These are phyloP conservation scores for Sebastes itinus DNA, from an alignment of 2,797 vertebrate species.

Conservation along the genomic window DNA sequence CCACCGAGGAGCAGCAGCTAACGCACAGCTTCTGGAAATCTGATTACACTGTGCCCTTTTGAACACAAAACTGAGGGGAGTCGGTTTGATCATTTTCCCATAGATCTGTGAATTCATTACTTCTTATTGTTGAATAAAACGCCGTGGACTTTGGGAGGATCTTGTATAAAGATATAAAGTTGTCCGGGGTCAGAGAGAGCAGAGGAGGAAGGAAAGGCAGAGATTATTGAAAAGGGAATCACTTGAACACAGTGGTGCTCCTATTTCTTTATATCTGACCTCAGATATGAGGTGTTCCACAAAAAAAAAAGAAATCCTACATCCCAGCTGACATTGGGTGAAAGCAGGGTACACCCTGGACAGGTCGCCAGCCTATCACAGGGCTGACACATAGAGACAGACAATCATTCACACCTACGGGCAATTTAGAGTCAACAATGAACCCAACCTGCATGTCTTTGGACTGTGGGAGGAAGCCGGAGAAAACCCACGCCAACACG, in stretches of 20 bases:
- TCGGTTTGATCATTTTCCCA: neutral
- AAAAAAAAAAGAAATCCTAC: neutral
- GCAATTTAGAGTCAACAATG: no score
- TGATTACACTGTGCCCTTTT: slow-evolving; percentile 7
- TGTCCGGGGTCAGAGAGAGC: neutral
- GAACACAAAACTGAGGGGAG: neutral
- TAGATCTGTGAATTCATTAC: slow-evolving; percentile 3
- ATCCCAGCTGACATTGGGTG: no score
- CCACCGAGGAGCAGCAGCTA: neutral
- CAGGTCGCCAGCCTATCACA: no score
- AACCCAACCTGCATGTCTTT: no score
- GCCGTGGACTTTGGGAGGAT: neutral
- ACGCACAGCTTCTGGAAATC: neutral
- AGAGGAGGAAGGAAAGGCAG: neutral
- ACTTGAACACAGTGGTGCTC: neutral
- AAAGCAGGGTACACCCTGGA: no score
- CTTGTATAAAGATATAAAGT: neutral
- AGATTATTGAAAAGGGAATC: slow-evolving; percentile 6
- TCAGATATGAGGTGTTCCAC: neutral
- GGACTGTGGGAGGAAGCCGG: no score
- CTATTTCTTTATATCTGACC: neutral
- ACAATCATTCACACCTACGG: no score
- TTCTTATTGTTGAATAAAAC: neutral
- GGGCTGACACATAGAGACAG: no score
- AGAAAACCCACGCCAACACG: no score